Evolutionary conservation across 2,888 invertebrate genomes (phyloP).

Genomic region (Cordilura impudica): DNA sequence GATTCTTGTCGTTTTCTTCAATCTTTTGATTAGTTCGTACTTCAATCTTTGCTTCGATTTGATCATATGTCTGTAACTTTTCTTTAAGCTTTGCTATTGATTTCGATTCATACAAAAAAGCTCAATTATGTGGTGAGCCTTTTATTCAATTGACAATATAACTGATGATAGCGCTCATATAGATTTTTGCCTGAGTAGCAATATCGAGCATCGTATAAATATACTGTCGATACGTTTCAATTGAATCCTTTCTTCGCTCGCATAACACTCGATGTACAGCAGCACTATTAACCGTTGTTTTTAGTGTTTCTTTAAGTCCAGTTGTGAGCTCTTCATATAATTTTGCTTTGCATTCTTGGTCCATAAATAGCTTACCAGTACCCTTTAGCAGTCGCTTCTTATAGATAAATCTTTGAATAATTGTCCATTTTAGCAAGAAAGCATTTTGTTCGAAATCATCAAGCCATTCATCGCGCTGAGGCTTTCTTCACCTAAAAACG

Average conservation of each 20-base stretch:
- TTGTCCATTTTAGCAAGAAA: not conserved
- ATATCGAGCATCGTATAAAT: not conserved
- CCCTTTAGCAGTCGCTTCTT: not conserved
- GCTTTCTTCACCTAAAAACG: not conserved
- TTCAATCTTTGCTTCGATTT: not conserved
- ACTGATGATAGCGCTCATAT: not conserved
- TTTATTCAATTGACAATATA: not conserved
- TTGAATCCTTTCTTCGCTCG: slow-evolving; percentile 1
- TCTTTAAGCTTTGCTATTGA: not conserved
- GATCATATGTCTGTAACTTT: not conserved
- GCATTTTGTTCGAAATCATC: not conserved
- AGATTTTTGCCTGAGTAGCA: slow-evolving; percentile 3
- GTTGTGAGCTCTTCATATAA: not conserved
- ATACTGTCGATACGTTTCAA: not conserved
- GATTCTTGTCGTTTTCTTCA: not conserved
- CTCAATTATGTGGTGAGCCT: not conserved
- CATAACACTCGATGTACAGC: slow-evolving; percentile 4
- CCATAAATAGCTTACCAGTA: slow-evolving; percentile 2
- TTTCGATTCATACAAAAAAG: not conserved
- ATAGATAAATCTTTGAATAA: not conserved
- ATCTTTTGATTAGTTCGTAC: not conserved
- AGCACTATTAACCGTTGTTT: slow-evolving; percentile 5
- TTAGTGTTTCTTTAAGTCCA: not conserved
- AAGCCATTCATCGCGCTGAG: not conserved
- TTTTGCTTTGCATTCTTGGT: slow-evolving; percentile 23